These are phyloP conservation scores for Cheilosia variabilis DNA, from an alignment of 2,888 invertebrate species.

Conservation along the genomic window DNA sequence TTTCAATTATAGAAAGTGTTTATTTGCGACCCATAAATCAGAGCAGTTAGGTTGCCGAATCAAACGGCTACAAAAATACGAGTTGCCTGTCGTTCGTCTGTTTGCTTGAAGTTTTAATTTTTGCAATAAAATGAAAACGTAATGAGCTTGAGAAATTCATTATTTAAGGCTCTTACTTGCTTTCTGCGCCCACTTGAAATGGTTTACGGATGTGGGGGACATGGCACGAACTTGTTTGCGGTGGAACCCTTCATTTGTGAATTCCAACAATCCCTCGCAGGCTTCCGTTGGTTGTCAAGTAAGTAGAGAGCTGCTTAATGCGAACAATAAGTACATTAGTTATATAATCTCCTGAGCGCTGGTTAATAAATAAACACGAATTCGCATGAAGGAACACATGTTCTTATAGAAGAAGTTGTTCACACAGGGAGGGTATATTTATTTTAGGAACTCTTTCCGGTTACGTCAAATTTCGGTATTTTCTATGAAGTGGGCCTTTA, in stretches of 20 bases:
- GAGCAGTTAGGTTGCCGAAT: slow-evolving; percentile 20
- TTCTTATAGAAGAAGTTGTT: no score
- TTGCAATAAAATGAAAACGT: slow-evolving; percentile 4
- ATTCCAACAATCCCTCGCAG: not conserved
- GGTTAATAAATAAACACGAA: not conserved
- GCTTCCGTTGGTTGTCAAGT: not conserved
- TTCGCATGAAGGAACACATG: no score
- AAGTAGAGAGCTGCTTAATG: not conserved
- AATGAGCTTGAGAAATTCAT: slow-evolving; percentile 4
- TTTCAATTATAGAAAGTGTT: slow-evolving; percentile 38
- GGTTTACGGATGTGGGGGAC: not conserved
- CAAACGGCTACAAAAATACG: slow-evolving; percentile 18
- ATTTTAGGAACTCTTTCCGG: no score
- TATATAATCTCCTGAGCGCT: not conserved
- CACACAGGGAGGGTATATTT: no score
- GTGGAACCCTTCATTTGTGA: not conserved
- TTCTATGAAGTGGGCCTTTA: no score
- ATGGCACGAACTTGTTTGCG: not conserved
- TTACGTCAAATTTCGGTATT: no score
- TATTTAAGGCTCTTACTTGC: not conserved
- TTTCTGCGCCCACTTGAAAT: no score
- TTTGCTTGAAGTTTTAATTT: slow-evolving; percentile 21
- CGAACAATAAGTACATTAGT: not conserved
- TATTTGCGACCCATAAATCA: slow-evolving; percentile 35
- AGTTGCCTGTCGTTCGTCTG: slow-evolving; percentile 4